Base-by-base conservation (phyloP, 2,113 vertebrate genomes). In the Oreochromis aureus region DNA sequence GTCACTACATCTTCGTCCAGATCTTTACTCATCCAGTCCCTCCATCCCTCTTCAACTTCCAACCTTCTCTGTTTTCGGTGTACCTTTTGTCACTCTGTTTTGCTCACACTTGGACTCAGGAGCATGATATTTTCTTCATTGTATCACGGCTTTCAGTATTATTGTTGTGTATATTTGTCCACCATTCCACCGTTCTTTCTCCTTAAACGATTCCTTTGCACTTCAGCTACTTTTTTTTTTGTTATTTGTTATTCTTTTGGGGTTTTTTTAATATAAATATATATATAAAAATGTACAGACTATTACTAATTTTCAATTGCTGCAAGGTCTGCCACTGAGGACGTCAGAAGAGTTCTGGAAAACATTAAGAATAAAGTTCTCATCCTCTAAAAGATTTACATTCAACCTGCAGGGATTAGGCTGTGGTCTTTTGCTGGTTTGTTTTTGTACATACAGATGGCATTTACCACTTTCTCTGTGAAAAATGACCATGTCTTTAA, bases 61-160 rank as follows among this genome's bases (percentile, higher is more conserved):
- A 66, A 39, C 66, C 34, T 24, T 78, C 79, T 51, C 39, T n/a
- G 85, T 93, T 84, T 81, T 51, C 44, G 30, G 32, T 69, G 8
- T 89, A 46, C 63, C 76, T 85, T 84, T 82, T 83, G 36, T 89
- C 76, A 54, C 36, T 61, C 86, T 59, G 55, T 86, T 92, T 90
- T 84, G 55, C 83, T 89, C 91, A 90, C 87, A 82, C 16, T 5
- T 91, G 91, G 95, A 94, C 94, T 96, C 95, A 93, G 95, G 94
- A 96, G 92, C 93, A 91, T 89, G 87, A 91, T 89, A 61, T 92
- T 82, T 51, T 48, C 56, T 81, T 36, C 81, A 88, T 85, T 30
- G 56, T 81, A 61, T 92, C 85, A 88, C 85, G 2, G 61, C 86
- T 90, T 94, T 71, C 80, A 90, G 19, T 91, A 83, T 93, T 83